Conservation (phyloP, 2,797 vertebrate species). For the Enteromius treurensis region DNA sequence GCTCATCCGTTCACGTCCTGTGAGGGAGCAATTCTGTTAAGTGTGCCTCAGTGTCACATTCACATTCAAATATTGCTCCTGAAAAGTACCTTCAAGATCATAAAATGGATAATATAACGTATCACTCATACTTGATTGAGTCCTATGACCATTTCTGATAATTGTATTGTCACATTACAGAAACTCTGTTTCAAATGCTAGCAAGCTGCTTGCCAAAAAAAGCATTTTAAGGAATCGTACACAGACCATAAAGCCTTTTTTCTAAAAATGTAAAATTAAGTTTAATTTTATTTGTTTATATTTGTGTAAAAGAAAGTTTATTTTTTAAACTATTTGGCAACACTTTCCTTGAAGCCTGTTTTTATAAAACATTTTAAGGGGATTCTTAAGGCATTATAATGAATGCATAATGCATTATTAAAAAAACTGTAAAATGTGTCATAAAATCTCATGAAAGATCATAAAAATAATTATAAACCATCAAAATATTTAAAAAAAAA, state of each 20-base stretch:
- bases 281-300: background rate
- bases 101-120: slow-evolving; percentile 19
- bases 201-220: background rate
- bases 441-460: too few relatives aligned
- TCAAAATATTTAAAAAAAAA: too few relatives aligned
- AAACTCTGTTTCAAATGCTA: background rate
- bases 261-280: background rate
- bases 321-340: too few relatives aligned
- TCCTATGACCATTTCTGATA: background rate
- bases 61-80: slow-evolving; percentile 34
- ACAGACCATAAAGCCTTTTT: background rate
- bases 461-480: too few relatives aligned
- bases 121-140: slow-evolving; percentile 15
- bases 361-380: too few relatives aligned
- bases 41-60: slow-evolving; percentile 30
- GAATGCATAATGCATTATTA: too few relatives aligned
- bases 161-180: slow-evolving; percentile 2
- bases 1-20: slow-evolving; percentile 15
- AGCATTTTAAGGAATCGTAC: background rate
- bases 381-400: too few relatives aligned
- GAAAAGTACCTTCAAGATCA: slow-evolving; percentile 31
- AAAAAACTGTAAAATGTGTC: too few relatives aligned
- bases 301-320: too few relatives aligned
- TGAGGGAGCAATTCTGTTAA: slow-evolving; percentile 33
- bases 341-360: too few relatives aligned